phyloP scores from a whole-genome alignment of 2,113 vertebrate genomes.

The Pyrgilauda ruficollis region DNA sequence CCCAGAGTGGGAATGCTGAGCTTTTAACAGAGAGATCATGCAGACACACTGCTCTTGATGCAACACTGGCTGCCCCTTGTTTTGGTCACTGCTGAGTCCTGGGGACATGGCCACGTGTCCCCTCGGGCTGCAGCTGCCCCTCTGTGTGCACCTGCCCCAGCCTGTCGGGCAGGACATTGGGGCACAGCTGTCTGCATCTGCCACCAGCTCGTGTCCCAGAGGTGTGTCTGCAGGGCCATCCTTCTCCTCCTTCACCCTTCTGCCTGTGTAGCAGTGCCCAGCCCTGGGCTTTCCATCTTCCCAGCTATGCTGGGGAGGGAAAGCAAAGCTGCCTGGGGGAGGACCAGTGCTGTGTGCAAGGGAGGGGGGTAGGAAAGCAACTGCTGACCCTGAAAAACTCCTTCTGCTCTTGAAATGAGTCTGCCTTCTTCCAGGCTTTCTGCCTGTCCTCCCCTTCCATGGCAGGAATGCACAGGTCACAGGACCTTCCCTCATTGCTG shows the following conservation, averaged over 20 bases:
- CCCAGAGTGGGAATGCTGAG: neutral
- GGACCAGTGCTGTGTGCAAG: neutral
- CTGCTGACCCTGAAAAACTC: neutral
- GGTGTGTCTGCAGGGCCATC: neutral
- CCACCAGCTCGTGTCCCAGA: neutral
- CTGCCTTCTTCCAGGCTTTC: neutral
- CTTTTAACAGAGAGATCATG: neutral
- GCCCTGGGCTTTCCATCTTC: neutral
- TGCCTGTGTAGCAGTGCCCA: neutral
- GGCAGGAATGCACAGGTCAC: accelerated
- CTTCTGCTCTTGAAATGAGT: neutral
- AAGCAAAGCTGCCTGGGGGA: neutral
- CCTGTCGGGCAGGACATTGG: accelerated
- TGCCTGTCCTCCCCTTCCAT: neutral
- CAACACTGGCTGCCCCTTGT: neutral
- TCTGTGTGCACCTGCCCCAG: neutral
- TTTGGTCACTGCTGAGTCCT: neutral
- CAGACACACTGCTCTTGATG: neutral
- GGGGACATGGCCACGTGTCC: accelerated
- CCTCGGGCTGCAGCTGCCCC: neutral
- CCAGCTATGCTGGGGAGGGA: accelerated
- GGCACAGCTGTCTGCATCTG: neutral
- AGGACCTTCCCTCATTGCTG: neutral
- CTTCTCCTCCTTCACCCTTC: neutral
- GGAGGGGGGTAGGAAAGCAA: accelerated